Conservation (phyloP, 2,797 vertebrate species). For the Eupleurogrammus muticus region DNA sequence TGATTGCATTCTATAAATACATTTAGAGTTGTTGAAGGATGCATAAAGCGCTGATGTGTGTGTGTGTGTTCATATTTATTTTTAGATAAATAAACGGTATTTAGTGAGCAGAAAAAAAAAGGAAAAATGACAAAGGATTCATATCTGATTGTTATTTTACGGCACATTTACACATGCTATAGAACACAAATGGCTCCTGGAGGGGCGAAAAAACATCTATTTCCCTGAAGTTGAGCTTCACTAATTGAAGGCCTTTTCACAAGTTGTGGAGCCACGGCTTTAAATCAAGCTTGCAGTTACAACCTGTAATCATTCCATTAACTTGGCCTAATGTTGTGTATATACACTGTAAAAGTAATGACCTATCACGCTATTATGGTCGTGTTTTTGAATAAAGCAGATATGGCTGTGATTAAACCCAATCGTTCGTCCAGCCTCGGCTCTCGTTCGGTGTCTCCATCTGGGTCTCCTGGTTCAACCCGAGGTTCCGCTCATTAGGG, state of each 20-base stretch:
- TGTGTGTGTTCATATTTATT: not conserved
- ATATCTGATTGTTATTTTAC: no score
- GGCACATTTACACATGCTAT: no score
- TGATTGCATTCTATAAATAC: conserved; percentile 21
- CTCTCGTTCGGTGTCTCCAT: not conserved
- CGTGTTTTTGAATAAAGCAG: conserved; percentile 47
- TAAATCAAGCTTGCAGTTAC: conserved; percentile 23
- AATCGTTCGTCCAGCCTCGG: conserved; percentile 27
- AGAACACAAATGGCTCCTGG: not conserved
- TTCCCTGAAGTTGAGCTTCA: not conserved
- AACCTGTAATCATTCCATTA: conserved; percentile 46
- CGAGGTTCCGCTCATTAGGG: conserved; percentile 5
- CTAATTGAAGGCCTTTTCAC: not conserved
- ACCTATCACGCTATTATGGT: conserved; percentile 41
- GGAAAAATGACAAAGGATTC: no score
- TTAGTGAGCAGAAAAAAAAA: not conserved
- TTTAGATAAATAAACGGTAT: not conserved
- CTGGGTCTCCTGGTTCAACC: conserved; percentile 12
- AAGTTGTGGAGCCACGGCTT: conserved; percentile 14
- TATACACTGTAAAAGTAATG: conserved; percentile 53
- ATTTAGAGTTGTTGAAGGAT: not conserved
- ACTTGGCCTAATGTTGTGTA: conserved; percentile 38
- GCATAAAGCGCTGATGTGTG: not conserved
- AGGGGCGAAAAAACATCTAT: not conserved
- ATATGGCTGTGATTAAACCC: conserved; percentile 42